Base-by-base conservation (phyloP, 2,888 invertebrate species). In the Oxystoma pomonae region DNA sequence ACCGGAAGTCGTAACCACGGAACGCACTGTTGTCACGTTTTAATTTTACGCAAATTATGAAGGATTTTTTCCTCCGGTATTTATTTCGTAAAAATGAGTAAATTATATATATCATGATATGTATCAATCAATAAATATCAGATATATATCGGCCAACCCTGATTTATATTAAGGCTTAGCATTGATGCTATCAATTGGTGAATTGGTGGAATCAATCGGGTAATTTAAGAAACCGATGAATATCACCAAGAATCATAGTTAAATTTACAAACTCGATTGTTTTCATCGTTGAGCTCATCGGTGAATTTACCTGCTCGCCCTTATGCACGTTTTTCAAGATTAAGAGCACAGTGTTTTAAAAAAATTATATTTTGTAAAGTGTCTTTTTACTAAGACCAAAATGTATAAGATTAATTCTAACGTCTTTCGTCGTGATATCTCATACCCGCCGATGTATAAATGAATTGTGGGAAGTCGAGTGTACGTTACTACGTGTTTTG, bases 71-170 rank as follows among this genome's bases (percentile, higher is more conserved):
- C 35, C 35, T 35, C 35, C 35, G 3, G 35, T 35, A 35, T 35
- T 35, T 35, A 35, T 35, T 35, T 35, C 35, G 12, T 35, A 35
- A 35, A 35, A 35, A 35, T 35, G 3, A 35, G 12, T 35, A 12
- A 35, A 35, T 35, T 35, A 7, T 12, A 35, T 35, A 35, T 35
- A 35, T 35, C 3, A 22, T 18, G 51, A 49, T 16, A 9, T 22
- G 9, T 16, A 16, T 57, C 59, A 63, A 59, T 59, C 59, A 63
- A 63, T 63, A 63, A 55, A 22, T 59, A 35, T 35, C 35, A 35
- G 35, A 35, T 35, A 35, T 35, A 35, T 35, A 35, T 35, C 35
- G 35, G 35, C 35, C 35, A 12, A 35, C 35, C 35, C 35, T 35
- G 35, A n/a, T n/a, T n/a, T n/a, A n/a, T n/a, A n/a, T n/a, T n/a